Percentiles rank a stretch among this genome's conserved stretches.
These are phyloP conservation scores for Tragulus kanchil DNA, from an alignment of 2,113 vertebrate genomes.

Conservation along the genomic window DNA sequence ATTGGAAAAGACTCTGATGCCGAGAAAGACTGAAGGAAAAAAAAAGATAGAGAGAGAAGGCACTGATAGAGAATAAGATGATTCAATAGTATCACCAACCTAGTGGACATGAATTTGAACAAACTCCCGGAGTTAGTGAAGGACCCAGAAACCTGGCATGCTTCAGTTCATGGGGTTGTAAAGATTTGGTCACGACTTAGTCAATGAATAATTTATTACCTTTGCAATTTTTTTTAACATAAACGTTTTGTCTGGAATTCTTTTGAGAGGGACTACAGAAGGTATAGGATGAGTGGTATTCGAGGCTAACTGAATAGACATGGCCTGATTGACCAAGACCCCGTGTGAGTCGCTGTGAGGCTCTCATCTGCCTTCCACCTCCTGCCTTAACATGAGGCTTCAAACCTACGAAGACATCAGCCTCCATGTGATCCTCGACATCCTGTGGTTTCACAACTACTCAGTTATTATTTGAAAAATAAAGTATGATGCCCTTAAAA, in stretches of 20 bases:
- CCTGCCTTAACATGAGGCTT: neutral
- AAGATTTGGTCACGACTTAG: neutral
- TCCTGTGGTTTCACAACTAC: neutral
- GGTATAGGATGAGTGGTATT: neutral
- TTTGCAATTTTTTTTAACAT: neutral
- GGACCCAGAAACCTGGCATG: neutral
- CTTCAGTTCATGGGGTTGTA: neutral
- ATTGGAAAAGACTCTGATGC: neutral
- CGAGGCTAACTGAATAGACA: neutral
- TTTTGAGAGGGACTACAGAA: neutral
- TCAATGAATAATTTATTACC: neutral
- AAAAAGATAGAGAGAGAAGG: neutral
- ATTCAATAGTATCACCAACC: neutral
- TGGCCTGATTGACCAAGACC: neutral
- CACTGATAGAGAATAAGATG: neutral
- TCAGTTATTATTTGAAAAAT: too few relatives aligned
- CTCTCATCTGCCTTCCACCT: neutral
- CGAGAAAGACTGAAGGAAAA: neutral
- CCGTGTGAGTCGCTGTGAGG: neutral
- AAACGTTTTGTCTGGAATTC: neutral
- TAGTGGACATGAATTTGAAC: neutral
- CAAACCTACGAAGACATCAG: neutral
- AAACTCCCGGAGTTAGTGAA: neutral
- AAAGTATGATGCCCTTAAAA: neutral
- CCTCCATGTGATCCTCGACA: accelerated